Evolutionary conservation across 1,140 invertebrate genomes (phyloP), one percentile per base, ranked within the genome.

Genomic region (Drosophila ogumai): DNA sequence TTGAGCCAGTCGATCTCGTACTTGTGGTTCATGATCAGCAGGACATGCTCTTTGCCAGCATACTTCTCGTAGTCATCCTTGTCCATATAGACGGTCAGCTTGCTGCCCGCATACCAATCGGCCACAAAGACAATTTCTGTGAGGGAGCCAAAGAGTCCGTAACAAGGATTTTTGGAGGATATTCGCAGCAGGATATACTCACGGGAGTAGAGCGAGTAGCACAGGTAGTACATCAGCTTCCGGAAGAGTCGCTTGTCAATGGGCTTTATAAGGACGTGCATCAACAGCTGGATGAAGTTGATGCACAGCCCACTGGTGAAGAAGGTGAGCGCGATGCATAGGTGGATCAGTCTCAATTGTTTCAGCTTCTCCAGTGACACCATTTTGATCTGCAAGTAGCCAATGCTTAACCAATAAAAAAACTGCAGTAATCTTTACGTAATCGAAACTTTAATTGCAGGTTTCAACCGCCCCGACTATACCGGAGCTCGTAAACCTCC

Each of bases 1-100:
- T 97, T 95, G 0, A 99, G 93, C 97, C 98, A 99, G 92, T 99
- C 98, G 59, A 98, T 95, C 94, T 99, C 98, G 93, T 98, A 99
- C 56, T 95, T 96, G 91, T 99, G 98, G 93, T 99, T 99, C 97
- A 99, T 98, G 32, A 99, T 93, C 34, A 98, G 94, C 82, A 98
- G 95, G 15, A 95, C 96, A 94, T 99, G 97, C 91, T 99, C 98
- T 73, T 96, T 96, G 12, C 97, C 97, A 93, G 96, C 96, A 93
- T 95, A 95, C 92, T 96, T 95, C 5, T 96, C 94, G 90, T 95
- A 96, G 76, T 98, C 96, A 63, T 96, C 94, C 81, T 95, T 95
- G 81, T 98, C 95, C 80, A 95, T 94, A 84, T 97, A 98, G 17
- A 98, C 87, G 49, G 94, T 93, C 76, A 97, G 90, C 75, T 95